Evolutionary conservation across 1,140 invertebrate genomes (phyloP).

Genomic region (Conopomorpha cramerella): DNA sequence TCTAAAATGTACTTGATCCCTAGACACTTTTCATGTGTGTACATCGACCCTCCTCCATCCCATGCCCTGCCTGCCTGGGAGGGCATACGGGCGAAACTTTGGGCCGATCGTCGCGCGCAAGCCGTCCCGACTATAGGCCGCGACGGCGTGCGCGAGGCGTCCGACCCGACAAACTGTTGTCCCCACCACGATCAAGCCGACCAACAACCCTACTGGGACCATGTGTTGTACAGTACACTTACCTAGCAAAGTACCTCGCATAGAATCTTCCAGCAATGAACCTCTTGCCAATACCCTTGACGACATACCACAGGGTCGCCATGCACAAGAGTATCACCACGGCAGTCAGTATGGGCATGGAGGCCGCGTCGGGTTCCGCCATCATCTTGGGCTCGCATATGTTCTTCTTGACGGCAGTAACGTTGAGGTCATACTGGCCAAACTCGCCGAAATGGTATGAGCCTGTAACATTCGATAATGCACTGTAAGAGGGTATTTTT

Average conservation of each 20-base stretch:
- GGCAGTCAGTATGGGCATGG: slow-evolving; percentile 41
- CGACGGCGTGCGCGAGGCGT: too few species aligned
- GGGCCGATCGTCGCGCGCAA: too few species aligned
- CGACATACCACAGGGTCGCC: slow-evolving; percentile 52
- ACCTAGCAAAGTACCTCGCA: slow-evolving; percentile 44
- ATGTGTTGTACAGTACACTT: slow-evolving; percentile 5
- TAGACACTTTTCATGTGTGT: too few species aligned
- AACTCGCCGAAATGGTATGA: slow-evolving; percentile 42
- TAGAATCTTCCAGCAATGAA: slow-evolving; percentile 35
- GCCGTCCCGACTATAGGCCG: too few species aligned
- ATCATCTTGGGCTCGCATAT: slow-evolving; percentile 34
- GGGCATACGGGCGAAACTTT: too few species aligned
- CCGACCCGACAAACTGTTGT: not conserved
- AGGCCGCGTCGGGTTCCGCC: slow-evolving; percentile 48
- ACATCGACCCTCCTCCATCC: too few species aligned
- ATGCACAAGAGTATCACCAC: slow-evolving; percentile 44
- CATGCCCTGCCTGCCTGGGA: too few species aligned
- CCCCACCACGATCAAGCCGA: too few species aligned
- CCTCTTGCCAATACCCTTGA: slow-evolving; percentile 48
- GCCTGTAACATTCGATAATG: slow-evolving; percentile 16
- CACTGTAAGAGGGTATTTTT: too few species aligned
- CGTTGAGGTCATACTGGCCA: slow-evolving; percentile 41
- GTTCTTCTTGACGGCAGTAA: slow-evolving; percentile 21
- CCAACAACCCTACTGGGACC: not conserved
- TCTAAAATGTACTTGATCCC: too few species aligned